These are phyloP conservation scores for Caenorhabditis auriculariae DNA, from an alignment of 2,888 invertebrate species.

Conservation along the genomic window DNA sequence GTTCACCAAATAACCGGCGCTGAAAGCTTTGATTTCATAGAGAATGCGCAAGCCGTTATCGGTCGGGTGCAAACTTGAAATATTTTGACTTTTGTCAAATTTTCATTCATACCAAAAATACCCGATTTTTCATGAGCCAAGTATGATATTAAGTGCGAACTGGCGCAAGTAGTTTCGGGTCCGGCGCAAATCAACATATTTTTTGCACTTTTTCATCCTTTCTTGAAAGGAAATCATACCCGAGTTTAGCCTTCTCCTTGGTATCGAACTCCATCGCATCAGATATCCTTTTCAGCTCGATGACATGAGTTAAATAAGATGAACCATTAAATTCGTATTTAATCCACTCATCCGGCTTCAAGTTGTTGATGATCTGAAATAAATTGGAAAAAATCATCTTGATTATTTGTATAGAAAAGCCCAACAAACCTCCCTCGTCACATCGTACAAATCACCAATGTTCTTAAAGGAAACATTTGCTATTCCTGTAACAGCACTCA, in stretches of 20 bases:
- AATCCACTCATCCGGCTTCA: slow-evolving; percentile 33
- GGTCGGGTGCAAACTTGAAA: too few species aligned
- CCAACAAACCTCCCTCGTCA: slow-evolving; percentile 34
- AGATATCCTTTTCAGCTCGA: slow-evolving; percentile 26
- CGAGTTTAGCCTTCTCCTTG: slow-evolving; percentile 20
- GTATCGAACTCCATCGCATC: slow-evolving; percentile 28
- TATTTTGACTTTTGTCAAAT: too few species aligned
- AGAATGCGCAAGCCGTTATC: too few species aligned
- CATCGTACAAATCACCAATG: slow-evolving; percentile 37
- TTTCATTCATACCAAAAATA: too few species aligned
- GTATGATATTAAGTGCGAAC: too few species aligned
- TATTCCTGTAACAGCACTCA: slow-evolving; percentile 28
- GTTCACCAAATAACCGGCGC: slow-evolving; percentile 21
- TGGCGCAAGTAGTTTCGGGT: too few species aligned
- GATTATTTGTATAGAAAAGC: not conserved
- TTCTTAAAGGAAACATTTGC: slow-evolving; percentile 24
- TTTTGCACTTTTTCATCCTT: not conserved
- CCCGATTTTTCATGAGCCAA: too few species aligned
- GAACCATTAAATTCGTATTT: slow-evolving; percentile 24
- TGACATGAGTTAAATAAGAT: slow-evolving; percentile 28
- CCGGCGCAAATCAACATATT: not conserved
- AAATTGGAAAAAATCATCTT: not conserved
- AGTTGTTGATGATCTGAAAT: slow-evolving; percentile 24
- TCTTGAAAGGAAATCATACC: not conserved
- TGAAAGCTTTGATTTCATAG: too few species aligned